Evolutionary conservation across 2,888 invertebrate genomes (phyloP).

Genomic region (Apodemia zela): DNA sequence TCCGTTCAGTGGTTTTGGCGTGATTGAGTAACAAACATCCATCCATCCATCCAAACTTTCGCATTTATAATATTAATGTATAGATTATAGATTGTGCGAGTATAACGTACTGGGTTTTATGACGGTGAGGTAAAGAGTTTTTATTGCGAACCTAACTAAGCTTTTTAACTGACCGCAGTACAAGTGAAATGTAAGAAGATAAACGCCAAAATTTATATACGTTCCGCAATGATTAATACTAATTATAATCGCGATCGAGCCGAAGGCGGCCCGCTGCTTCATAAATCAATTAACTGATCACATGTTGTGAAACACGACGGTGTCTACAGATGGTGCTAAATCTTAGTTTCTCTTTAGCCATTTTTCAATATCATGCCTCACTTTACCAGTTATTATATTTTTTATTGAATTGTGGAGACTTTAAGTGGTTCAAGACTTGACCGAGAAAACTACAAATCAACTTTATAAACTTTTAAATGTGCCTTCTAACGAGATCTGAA

Average conservation of each 20-base stretch:
- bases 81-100: too few relatives aligned
- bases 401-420: conserved; percentile 2
- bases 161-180: not conserved
- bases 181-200: not conserved
- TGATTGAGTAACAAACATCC: too few relatives aligned
- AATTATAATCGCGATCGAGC: conserved; percentile 8
- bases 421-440: conserved; percentile 5
- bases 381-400: conserved; percentile 9
- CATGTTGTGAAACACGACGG: conserved; percentile 7
- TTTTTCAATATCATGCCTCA: conserved; percentile 11
- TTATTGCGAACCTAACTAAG: not conserved
- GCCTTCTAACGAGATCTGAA: not conserved
- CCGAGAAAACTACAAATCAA: conserved; percentile 1
- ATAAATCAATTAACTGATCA: conserved; percentile 8
- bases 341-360: conserved; percentile 11
- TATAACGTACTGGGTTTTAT: not conserved
- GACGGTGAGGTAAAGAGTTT: not conserved
- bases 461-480: not conserved
- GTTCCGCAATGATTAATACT: conserved; percentile 1
- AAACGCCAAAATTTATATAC: conserved; percentile 6
- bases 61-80: too few relatives aligned
- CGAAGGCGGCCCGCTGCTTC: not conserved
- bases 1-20: too few relatives aligned
- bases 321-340: conserved; percentile 12
- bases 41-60: too few relatives aligned